Evolutionary conservation across 2,797 vertebrate genomes (phyloP), one percentile per base, ranked within the genome.

Genomic region (Etheostoma perlongum): DNA sequence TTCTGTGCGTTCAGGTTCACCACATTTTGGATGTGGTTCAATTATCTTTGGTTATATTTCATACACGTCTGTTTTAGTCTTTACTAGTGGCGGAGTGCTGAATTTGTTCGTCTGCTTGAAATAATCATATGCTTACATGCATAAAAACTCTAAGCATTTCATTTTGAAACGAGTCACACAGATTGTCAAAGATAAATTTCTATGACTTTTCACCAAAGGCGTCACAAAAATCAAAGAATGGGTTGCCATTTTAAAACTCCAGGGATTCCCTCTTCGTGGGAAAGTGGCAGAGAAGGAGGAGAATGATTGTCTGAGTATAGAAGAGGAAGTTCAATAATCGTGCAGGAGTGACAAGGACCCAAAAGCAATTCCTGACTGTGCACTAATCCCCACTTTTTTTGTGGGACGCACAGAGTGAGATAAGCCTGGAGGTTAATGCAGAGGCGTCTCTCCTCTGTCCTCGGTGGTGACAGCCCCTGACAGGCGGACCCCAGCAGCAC

Each of bases 351-450:
- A 92, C 92, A 92, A 91, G 90, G 76, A 92, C 91, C 93, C 78
- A 85, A 94, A 92, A 93, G 90, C 92, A 90, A 93, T 94, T 92
- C 90, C 92, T 92, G 89, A 89, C 89, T 85, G 90, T 85, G 92
- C 82, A 87, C 89, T 95, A 95, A 95, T 94, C 94, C 93, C 78
- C 81, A 79, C 79, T 88, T 91, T 85, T 80, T 74, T 48, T 48
- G 66, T 59, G 83, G 85, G 83, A 71, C 52, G 73, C 79, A 65
- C 74, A 74, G 84, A 87, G 88, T 12, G 86, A 83, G 92, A 94
- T 93, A 95, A 94, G 92, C 92, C 90, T 19, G 78, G 85, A 92
- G 91, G 91, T 92, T 94, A 93, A 94, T 93, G 93, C 90, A 59
- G 86, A 88, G 86, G 84, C 83, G 80, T 88, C 87, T 90, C 84